These are phyloP conservation scores for Creontiades dilutus DNA, from an alignment of 2,888 invertebrate genomes.

Conservation along the genomic window DNA sequence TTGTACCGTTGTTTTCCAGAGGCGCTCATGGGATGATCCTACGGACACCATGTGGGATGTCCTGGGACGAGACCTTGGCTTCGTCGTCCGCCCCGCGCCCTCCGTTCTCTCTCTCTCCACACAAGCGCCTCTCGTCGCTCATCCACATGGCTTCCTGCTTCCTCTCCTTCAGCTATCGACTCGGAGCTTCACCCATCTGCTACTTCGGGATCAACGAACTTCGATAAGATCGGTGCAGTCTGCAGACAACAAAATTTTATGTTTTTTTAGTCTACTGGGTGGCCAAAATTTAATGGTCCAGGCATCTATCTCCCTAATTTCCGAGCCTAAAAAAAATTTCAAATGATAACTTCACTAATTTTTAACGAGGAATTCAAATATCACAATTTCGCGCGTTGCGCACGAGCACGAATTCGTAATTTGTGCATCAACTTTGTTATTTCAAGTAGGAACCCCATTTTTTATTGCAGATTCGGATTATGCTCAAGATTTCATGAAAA, in stretches of 20 bases:
- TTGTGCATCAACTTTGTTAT: too few species aligned
- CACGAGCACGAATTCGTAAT: too few species aligned
- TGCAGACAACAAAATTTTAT: slow-evolving; percentile 4
- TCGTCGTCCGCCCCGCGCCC: background rate
- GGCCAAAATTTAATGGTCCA: too few species aligned
- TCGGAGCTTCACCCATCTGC: slow-evolving; percentile 23
- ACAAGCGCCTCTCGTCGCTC: background rate
- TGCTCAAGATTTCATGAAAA: too few species aligned
- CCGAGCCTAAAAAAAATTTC: too few species aligned
- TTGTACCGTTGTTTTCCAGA: background rate
- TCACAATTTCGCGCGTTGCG: too few species aligned
- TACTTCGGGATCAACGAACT: slow-evolving; percentile 26
- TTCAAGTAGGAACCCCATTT: too few species aligned
- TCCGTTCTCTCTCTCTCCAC: background rate
- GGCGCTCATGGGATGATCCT: background rate
- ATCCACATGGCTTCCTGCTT: slow-evolving; percentile 37
- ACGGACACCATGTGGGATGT: background rate
- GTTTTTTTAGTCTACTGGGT: too few species aligned
- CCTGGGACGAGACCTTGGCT: background rate
- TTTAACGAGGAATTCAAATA: too few species aligned
- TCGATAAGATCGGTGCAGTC: background rate
- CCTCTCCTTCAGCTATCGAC: slow-evolving; percentile 30
- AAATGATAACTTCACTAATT: too few species aligned
- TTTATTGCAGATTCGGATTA: too few species aligned
- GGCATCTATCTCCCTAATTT: too few species aligned